Conservation (phyloP, 2,888 invertebrate genomes). For the Lepeophtheirus nordmannii region DNA sequence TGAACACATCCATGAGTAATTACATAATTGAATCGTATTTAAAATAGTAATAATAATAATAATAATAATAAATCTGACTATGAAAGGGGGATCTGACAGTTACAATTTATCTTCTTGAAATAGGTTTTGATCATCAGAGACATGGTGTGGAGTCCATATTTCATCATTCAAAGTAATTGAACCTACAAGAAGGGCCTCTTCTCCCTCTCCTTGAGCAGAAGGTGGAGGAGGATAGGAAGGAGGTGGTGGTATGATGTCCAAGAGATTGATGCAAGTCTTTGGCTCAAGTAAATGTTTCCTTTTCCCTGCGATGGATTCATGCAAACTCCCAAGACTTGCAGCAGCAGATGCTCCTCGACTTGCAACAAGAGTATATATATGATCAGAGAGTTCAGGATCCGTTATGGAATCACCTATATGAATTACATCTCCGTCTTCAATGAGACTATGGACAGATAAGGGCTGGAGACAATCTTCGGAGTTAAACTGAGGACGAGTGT, state of each 20-base stretch:
- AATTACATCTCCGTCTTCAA: neutral
- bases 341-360: neutral
- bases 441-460: neutral
- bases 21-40: too few relatives aligned
- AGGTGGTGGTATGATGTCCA: neutral
- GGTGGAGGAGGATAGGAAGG: conserved; percentile 3
- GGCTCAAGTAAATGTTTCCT: neutral
- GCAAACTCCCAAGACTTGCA: neutral
- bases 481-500: neutral
- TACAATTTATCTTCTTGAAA: too few relatives aligned
- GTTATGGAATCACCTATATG: neutral
- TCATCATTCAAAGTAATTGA: too few relatives aligned
- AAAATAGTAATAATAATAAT: too few relatives aligned
- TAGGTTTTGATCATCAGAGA: too few relatives aligned
- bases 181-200: too few relatives aligned
- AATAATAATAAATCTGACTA: too few relatives aligned
- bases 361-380: neutral
- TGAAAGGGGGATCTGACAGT: too few relatives aligned
- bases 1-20: too few relatives aligned
- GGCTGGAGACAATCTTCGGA: conserved; percentile 4
- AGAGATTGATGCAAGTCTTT: neutral
- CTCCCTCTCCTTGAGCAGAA: neutral
- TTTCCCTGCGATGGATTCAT: neutral
- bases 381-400: neutral
- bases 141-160: too few relatives aligned